phyloP scores from a whole-genome alignment of 2,888 invertebrate species.

The Dendrolimus houi region DNA sequence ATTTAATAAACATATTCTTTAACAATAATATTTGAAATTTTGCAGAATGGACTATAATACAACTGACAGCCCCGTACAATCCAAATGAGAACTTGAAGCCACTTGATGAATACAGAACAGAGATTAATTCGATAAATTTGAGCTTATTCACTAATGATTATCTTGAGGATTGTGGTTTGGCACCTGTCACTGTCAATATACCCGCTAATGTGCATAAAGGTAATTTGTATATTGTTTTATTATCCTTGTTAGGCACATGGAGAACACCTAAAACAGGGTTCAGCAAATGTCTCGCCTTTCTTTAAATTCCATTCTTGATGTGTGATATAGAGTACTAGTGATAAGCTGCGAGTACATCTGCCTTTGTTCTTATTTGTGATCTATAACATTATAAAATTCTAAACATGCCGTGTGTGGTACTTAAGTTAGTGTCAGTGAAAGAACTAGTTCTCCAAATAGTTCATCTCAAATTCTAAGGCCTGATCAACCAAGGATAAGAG shows the following conservation, averaged over 20 bases:
- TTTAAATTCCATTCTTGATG: too few relatives aligned
- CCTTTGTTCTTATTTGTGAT: too few relatives aligned
- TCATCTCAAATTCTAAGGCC: neutral
- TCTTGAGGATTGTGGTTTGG: conserved; percentile 25
- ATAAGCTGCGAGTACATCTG: too few relatives aligned
- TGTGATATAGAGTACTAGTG: too few relatives aligned
- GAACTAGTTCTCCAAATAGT: neutral
- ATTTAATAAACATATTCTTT: neutral
- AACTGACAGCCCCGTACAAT: conserved; percentile 71
- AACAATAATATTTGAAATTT: conserved; percentile 10
- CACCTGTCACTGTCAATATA: conserved; percentile 49
- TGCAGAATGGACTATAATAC: conserved; percentile 80
- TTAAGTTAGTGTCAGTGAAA: too few relatives aligned
- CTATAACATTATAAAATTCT: too few relatives aligned
- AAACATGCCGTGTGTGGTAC: too few relatives aligned
- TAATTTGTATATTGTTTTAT: conserved; percentile 11
- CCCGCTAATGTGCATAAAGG: conserved; percentile 59
- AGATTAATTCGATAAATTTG: conserved; percentile 49
- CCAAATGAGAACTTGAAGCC: conserved; percentile 60
- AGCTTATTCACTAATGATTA: conserved; percentile 56
- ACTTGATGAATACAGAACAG: conserved; percentile 38
- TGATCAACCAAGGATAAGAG: neutral
- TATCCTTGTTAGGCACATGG: too few relatives aligned
- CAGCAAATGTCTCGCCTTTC: too few relatives aligned
- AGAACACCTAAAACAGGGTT: too few relatives aligned